Evolutionary conservation across 1,140 invertebrate species (phyloP), one percentile per base, ranked within the genome.

Genomic region (Cataglyphis hispanica): DNA sequence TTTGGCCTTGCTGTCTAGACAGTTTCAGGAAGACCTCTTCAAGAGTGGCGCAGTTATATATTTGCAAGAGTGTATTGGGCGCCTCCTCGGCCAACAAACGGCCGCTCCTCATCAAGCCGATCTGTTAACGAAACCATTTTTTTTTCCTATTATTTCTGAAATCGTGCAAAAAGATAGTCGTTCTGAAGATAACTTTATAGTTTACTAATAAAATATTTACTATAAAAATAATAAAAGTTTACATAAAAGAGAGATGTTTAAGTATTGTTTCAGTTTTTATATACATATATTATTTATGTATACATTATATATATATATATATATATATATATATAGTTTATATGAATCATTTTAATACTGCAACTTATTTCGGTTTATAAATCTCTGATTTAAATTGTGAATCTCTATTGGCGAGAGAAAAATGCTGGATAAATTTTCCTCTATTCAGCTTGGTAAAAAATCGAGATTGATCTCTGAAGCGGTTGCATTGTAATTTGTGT

Each of bases 11-110:
- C 84, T 96, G 96, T 84, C 97, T 95, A 61, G 97, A 99, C 0
- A 99, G 95, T 94, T 99, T 98, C 13, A 99, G 96, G 95, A 99
- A 99, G 1, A 99, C 98, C 88, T 99, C 98, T 95, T 99, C 98
- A 8, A 99, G 94, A 27, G 97, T 98, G 86, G 97, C 96, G 92
- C 98, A 98, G 89, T 96, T 96, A 94, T 98, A 98, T 95, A 97
- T 97, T 7, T 97, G 95, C 34, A 99, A 96, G 0, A 99, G 96
- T 37, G 97, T 97, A 50, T 97, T 97, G 0, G 99, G 99, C 2
- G 98, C 98, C 93, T 99, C 98, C 95, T 99, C 98, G 0, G 98
- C 98, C 89, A 99, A 94, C 53, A 99, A 95, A 61, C 98, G 96
- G 16, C 99, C 98, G 91, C 97, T 98, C 87, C 99, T 96, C 98